Conservation (phyloP, 2,113 vertebrate genomes). For the Pteropus alecto region DNA sequence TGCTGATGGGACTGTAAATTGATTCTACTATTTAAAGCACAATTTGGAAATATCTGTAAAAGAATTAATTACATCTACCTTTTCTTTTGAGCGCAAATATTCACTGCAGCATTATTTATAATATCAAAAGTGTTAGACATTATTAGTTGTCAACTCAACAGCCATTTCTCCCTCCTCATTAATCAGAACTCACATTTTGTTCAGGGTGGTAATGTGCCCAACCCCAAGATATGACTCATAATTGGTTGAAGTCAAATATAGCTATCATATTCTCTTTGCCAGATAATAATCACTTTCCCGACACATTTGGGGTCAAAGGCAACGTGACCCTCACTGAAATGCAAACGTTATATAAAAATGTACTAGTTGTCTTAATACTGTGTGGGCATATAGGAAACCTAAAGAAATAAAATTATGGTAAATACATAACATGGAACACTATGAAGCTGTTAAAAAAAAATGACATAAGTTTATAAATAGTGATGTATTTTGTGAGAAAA, state of each 20-base stretch:
- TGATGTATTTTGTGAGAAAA: neutral
- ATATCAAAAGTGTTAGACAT: neutral
- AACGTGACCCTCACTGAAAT: neutral
- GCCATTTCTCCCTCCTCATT: neutral
- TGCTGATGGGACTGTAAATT: neutral
- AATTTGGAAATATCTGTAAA: neutral
- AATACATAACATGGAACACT: neutral
- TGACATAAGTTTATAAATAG: neutral
- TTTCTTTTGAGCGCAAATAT: neutral
- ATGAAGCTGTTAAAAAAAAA: neutral
- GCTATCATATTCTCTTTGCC: neutral
- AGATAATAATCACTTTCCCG: neutral
- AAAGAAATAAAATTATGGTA: neutral
- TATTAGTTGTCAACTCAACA: neutral
- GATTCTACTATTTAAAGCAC: slow-evolving; percentile 28
- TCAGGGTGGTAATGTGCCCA: neutral
- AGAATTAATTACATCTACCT: neutral
- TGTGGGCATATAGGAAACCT: neutral
- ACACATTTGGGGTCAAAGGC: neutral
- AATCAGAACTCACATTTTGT: neutral
- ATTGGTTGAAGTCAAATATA: neutral
- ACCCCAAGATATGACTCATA: neutral
- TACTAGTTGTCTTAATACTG: neutral
- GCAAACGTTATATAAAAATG: neutral
- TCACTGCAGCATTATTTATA: neutral